Percentiles rank a stretch among this genome's conserved stretches.
phyloP scores from a whole-genome alignment of 2,797 vertebrate species.

The Urocyon cinereoargenteus region DNA sequence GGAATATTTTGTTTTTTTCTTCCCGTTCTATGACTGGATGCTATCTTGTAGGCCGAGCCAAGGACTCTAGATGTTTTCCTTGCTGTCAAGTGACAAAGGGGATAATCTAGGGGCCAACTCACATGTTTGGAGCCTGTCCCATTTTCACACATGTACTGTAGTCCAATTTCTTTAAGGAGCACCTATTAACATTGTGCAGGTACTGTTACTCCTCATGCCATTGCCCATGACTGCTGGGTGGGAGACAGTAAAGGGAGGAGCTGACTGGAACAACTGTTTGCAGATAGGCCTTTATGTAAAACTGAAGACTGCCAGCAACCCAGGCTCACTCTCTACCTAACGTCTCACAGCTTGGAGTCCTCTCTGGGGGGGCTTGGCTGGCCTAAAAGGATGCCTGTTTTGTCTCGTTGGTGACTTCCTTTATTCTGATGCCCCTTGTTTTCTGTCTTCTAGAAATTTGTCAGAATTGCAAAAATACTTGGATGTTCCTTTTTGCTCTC shows the following conservation, averaged over 20 bases:
- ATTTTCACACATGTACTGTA: neutral
- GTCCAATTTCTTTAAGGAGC: neutral
- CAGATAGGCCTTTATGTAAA: neutral
- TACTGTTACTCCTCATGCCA: neutral
- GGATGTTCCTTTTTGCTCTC: neutral
- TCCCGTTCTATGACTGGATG: neutral
- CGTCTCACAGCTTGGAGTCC: neutral
- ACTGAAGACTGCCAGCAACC: neutral
- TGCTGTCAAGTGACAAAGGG: neutral
- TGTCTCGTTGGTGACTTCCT: neutral
- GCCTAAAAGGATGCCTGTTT: neutral
- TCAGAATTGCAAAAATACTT: neutral
- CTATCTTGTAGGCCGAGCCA: neutral
- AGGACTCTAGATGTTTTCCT: neutral
- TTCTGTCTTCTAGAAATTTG: conserved; percentile 26
- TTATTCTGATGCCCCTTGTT: neutral
- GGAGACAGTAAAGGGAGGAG: neutral
- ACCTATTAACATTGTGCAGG: neutral
- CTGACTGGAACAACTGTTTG: neutral
- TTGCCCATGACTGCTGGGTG: neutral
- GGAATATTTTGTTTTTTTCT: neutral
- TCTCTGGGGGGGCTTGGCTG: neutral
- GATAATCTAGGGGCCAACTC: neutral
- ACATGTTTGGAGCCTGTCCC: neutral
- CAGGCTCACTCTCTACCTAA: neutral